Evolutionary conservation across 2,113 vertebrate genomes (phyloP), one percentile per base, ranked within the genome.

Genomic region (Oxygymnocypris stewartii): DNA sequence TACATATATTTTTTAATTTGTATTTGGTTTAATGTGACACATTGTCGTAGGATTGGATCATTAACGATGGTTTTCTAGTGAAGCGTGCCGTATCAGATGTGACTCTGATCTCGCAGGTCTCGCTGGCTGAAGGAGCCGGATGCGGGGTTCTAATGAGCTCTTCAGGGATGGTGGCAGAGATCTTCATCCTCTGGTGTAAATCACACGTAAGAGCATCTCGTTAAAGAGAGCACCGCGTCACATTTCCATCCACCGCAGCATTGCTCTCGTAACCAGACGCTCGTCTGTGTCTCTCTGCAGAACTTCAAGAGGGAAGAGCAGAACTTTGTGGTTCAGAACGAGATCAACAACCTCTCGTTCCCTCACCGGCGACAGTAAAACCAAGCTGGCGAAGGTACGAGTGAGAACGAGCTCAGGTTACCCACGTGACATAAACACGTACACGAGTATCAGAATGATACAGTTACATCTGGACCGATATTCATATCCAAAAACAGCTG

Each of bases 301-400:
- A 99, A 99, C 94, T 99, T 99, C 92, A 99, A 99, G 95, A 94
- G 98, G 92, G 98, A 99, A 91, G 98, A 99, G 92, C 98, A 99
- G 93, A 99, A 99, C 94, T 99, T 99, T 96, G 98, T 99, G 87
- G 97, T 99, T 91, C 98, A 99, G 89, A 99, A 99, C 93, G 98
- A 99, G 95, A 99, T 99, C 92, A 99, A 99, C 93, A 99, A 99
- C 91, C 96, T 99, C 85, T 97, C 98, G 79, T 99, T 99, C 93
- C n/a, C 95, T 99, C 93, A 99, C 97, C 57, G 97, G 97, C 85
- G 98, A 99, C 91, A 98, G 94, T 94, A 99, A 99, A 93, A 97
- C 96, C 94, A 99, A 99, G 94, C 97, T 99, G 96, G 96, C 97
- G 35, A 99, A 99, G 96, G 98, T 99, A 96, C 31, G 89, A 54